Percentiles rank a stretch among this genome's conserved stretches.
phyloP scores from a whole-genome alignment of 2,888 invertebrate species.

The Mesoligia furuncula region DNA sequence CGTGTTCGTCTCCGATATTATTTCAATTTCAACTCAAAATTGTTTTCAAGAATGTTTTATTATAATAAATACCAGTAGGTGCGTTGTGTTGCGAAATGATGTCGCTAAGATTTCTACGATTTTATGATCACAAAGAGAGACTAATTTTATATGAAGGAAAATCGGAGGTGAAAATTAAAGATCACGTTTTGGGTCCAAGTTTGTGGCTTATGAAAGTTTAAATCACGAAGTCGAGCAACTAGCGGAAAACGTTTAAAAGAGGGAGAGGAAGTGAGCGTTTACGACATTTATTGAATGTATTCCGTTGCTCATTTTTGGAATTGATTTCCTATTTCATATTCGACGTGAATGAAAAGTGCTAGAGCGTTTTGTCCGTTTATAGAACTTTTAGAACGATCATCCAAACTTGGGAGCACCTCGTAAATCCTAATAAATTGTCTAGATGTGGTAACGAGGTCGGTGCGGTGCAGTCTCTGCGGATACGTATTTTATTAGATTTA shows the following conservation, averaged over 20 bases:
- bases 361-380: constrained; percentile 64
- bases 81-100: constrained; percentile 3
- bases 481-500: constrained; percentile 79
- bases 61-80: constrained; percentile 4
- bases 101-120: not conserved
- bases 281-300: constrained; percentile 60
- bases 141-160: constrained; percentile 42
- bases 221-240: constrained; percentile 57
- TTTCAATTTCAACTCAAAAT: constrained; percentile 70
- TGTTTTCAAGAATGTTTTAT: constrained; percentile 58
- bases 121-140: constrained; percentile 14
- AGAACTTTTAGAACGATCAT: constrained; percentile 71
- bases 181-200: constrained; percentile 52
- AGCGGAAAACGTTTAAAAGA: constrained; percentile 58
- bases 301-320: constrained; percentile 49
- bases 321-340: constrained; percentile 62
- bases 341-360: constrained; percentile 56
- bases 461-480: constrained; percentile 76
- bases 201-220: constrained; percentile 58
- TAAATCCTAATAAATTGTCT: constrained; percentile 82
- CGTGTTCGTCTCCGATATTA: constrained; percentile 72
- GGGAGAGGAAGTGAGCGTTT: constrained; percentile 50
- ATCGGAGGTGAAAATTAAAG: constrained; percentile 46
- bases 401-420: constrained; percentile 69
- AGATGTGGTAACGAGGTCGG: constrained; percentile 77